phyloP scores from a whole-genome alignment of 2,113 vertebrate genomes.

The Oenanthe melanoleuca region DNA sequence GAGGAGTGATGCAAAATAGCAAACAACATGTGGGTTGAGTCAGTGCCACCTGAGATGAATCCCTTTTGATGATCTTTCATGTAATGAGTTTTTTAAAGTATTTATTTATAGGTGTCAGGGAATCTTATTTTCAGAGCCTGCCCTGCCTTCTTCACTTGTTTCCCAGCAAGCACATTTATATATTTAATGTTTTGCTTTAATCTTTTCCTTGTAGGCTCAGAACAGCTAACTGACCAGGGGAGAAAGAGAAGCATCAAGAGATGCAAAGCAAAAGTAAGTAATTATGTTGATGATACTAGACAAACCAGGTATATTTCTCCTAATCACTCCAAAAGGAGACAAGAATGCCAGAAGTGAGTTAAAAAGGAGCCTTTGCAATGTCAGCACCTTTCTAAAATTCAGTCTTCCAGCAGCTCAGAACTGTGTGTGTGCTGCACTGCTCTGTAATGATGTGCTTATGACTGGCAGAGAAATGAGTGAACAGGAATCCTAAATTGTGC shows the following conservation, averaged over 20 bases:
- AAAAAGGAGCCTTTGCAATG: neutral
- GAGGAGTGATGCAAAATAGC: neutral
- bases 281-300: neutral
- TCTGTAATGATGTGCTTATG: neutral
- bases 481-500: neutral
- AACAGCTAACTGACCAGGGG: neutral
- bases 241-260: neutral
- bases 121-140: neutral
- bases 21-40: neutral
- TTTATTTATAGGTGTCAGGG: neutral
- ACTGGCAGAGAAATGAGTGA: neutral
- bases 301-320: neutral
- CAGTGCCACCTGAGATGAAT: neutral
- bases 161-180: neutral
- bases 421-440: neutral
- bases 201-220: neutral
- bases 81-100: neutral
- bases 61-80: neutral
- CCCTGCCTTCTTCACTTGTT: neutral
- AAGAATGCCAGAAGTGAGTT: neutral
- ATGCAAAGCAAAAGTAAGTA: neutral
- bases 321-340: neutral
- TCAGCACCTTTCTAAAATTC: neutral
- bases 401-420: neutral
- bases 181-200: neutral